Conservation (phyloP, 2,113 vertebrate genomes). For the Actinemys pallida region DNA sequence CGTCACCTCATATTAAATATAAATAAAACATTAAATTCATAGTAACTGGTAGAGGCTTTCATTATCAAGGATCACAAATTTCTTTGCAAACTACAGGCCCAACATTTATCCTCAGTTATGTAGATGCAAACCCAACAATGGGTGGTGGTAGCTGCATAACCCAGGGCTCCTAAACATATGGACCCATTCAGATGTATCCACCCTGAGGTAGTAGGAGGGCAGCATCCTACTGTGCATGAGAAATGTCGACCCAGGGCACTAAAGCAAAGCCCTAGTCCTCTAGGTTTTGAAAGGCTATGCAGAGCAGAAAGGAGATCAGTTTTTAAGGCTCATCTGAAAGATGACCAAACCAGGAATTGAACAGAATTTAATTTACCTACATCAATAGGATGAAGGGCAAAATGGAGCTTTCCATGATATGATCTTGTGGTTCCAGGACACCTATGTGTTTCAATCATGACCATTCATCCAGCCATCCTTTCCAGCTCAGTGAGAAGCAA, state of each 20-base stretch:
- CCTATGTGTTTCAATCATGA: fast-evolving
- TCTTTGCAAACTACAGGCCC: neutral
- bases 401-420: neutral
- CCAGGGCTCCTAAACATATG: neutral
- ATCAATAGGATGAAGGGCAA: fast-evolving
- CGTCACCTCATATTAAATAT: neutral
- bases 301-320: fast-evolving
- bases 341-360: neutral
- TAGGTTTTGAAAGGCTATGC: fast-evolving
- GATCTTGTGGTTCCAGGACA: neutral
- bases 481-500: neutral
- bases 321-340: neutral
- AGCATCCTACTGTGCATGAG: neutral
- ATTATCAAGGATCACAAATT: neutral
- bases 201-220: neutral
- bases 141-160: neutral
- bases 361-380: neutral
- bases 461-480: neutral
- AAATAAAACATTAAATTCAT: neutral
- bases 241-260: neutral
- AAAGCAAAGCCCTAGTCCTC: neutral
- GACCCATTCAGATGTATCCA: neutral
- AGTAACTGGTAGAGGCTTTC: neutral
- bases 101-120: neutral
- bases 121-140: neutral